phyloP scores from a whole-genome alignment of 2,797 vertebrate genomes.

The Discoglossus pictus region DNA sequence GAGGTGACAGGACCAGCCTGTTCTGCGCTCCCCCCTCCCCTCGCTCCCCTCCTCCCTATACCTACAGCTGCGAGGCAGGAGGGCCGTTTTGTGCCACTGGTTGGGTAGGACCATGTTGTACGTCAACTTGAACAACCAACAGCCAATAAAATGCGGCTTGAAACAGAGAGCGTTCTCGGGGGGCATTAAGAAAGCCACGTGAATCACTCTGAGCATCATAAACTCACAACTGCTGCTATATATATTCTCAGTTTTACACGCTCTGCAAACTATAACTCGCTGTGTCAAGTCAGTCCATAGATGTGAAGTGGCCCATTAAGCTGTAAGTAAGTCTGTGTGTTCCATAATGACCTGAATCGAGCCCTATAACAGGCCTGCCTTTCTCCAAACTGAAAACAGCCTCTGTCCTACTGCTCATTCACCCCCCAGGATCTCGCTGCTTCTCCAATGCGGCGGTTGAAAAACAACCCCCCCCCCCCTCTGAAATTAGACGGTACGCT shows the following conservation, averaged over 20 bases:
- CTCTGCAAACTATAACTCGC: conserved; percentile 38
- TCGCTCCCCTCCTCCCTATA: background rate
- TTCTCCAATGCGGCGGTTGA: conserved; percentile 22
- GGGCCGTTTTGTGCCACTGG: background rate
- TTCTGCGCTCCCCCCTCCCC: background rate
- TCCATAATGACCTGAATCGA: conserved; percentile 47
- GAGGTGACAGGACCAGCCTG: background rate
- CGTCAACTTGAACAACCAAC: conserved; percentile 27
- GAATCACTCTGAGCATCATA: conserved; percentile 39
- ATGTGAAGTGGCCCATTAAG: conserved; percentile 50
- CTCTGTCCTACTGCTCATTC: conserved; percentile 40
- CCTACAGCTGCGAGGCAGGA: conserved; percentile 9
- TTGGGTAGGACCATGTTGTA: background rate
- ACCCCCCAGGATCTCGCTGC: conserved; percentile 17
- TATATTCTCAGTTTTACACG: conserved; percentile 40
- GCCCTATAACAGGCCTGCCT: conserved; percentile 38
- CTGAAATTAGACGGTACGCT: conserved; percentile 35
- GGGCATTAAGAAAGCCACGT: conserved; percentile 38
- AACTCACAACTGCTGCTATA: conserved; percentile 44
- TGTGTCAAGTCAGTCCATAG: conserved; percentile 47
- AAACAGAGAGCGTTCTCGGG: conserved; percentile 14
- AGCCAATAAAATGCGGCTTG: conserved; percentile 43
- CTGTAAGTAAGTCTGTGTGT: conserved; percentile 43
- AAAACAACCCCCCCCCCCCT: conserved; percentile 22
- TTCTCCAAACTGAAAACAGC: conserved; percentile 43